phyloP scores from a whole-genome alignment of 2,797 vertebrate species.

The Acanthis flammea region DNA sequence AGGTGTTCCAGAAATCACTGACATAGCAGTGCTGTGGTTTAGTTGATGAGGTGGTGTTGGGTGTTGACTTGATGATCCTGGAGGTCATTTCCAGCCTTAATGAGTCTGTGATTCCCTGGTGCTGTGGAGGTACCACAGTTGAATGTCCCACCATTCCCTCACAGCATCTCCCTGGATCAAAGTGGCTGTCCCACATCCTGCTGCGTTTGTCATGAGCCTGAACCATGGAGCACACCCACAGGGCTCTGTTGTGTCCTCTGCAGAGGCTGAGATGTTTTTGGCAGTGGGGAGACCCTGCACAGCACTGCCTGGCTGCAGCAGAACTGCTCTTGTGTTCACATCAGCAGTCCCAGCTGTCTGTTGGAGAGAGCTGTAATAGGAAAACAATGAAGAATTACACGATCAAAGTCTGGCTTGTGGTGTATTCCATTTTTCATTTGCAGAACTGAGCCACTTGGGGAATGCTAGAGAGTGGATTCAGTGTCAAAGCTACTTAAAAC shows the following conservation, averaged over 20 bases:
- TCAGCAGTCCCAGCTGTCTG: not conserved
- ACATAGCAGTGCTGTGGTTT: not conserved
- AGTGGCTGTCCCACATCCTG: not conserved
- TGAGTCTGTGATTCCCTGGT: not conserved
- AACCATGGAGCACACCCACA: fast-evolving
- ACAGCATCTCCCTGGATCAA: not conserved
- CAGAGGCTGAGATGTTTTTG: not conserved
- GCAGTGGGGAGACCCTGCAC: not conserved
- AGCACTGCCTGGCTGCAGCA: not conserved
- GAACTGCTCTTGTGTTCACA: not conserved
- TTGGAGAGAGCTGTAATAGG: fast-evolving
- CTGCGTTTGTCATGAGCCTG: fast-evolving
- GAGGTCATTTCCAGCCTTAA: not conserved
- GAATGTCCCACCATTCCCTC: fast-evolving
- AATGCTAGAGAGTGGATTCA: not conserved
- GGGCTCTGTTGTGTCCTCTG: fast-evolving
- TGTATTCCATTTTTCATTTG: not conserved
- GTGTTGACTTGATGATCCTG: not conserved
- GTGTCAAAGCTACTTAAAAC: slow-evolving; percentile 50
- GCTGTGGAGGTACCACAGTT: fast-evolving
- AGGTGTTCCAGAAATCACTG: not conserved
- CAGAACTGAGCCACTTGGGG: not conserved
- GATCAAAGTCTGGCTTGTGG: not conserved
- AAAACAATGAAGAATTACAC: not conserved
- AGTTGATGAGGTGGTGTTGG: not conserved